Evolutionary conservation across 2,113 vertebrate genomes (phyloP).

Genomic region (Anoplopoma fimbria): DNA sequence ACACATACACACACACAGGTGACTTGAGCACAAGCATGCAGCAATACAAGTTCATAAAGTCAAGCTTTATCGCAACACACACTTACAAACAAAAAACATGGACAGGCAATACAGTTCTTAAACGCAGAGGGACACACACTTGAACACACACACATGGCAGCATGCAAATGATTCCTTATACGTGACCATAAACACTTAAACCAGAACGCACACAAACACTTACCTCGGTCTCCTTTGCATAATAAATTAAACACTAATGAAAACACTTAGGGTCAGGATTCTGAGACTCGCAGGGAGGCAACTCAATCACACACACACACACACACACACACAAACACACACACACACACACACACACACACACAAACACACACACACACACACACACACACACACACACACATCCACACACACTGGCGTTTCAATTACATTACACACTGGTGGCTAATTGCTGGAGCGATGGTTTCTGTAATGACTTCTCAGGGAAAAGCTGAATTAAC

Average conservation of each 20-base stretch:
- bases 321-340: constrained; percentile 17
- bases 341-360: constrained; percentile 20
- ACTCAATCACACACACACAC: constrained; percentile 12
- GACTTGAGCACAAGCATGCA: not conserved
- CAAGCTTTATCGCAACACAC: not conserved
- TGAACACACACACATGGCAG: not conserved
- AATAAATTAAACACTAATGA: constrained; percentile 44
- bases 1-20: not conserved
- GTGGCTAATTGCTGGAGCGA: constrained; percentile 56
- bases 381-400: constrained; percentile 18
- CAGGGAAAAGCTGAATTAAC: constrained; percentile 29
- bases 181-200: not conserved
- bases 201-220: not conserved
- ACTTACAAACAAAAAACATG: too few relatives aligned
- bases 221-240: not conserved
- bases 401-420: constrained; percentile 1
- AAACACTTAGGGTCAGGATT: constrained; percentile 36
- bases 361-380: constrained; percentile 10
- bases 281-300: not conserved
- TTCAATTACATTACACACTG: constrained; percentile 60
- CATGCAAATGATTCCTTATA: not conserved
- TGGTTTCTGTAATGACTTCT: constrained; percentile 58
- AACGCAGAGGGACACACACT: not conserved
- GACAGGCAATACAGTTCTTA: not conserved
- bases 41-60: not conserved